Conservation (phyloP, 2,888 invertebrate genomes). For the Liposcelis brunnea region DNA sequence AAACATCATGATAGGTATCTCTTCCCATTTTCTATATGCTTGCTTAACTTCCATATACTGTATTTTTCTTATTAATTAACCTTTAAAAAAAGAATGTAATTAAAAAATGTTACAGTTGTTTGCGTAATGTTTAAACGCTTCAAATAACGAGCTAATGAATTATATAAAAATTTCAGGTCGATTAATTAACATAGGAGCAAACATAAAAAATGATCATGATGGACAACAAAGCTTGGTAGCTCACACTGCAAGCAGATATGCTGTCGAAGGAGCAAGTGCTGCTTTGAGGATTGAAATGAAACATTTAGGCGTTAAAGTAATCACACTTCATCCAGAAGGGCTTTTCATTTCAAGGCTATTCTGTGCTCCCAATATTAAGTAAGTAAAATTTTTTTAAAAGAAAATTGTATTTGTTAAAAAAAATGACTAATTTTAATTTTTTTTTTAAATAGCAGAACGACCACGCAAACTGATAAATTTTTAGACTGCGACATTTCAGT, state of each 20-base stretch:
- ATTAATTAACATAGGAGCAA: constrained; percentile 49
- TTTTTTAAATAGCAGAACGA: neutral
- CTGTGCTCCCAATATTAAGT: constrained; percentile 36
- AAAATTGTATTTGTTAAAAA: neutral
- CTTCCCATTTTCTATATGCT: constrained; percentile 2
- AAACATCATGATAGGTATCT: constrained; percentile 3
- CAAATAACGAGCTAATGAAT: too few relatives aligned
- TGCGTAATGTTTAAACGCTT: too few relatives aligned
- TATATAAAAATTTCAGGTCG: constrained; percentile 33
- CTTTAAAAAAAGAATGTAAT: too few relatives aligned
- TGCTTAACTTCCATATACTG: neutral
- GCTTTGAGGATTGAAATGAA: constrained; percentile 51
- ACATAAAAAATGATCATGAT: constrained; percentile 20
- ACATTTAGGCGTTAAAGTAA: constrained; percentile 52
- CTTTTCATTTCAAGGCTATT: constrained; percentile 46
- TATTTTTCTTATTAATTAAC: constrained; percentile 1
- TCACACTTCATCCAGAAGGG: constrained; percentile 55
- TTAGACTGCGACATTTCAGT: constrained; percentile 23
- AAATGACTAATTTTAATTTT: constrained; percentile 13
- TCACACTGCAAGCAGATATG: constrained; percentile 42
- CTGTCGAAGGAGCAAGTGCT: constrained; percentile 63
- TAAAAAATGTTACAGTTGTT: too few relatives aligned
- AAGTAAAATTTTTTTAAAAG: constrained; percentile 3
- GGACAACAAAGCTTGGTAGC: constrained; percentile 21
- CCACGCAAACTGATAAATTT: constrained; percentile 11